Evolutionary conservation across 2,888 invertebrate species (phyloP).

Genomic region (Leptopterna dolabrata): DNA sequence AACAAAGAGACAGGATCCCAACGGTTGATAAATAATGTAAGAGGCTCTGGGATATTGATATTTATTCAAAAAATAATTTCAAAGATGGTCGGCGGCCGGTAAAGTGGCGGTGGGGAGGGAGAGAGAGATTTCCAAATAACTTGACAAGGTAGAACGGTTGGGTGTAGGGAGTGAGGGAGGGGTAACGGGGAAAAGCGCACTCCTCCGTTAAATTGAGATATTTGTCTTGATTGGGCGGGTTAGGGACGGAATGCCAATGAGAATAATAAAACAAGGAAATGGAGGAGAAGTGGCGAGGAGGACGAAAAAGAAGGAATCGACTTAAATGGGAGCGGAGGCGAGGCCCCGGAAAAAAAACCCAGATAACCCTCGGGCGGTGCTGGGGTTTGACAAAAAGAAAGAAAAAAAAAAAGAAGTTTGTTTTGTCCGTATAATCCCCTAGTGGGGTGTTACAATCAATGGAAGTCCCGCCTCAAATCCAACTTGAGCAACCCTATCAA

Average conservation of each 20-base stretch:
- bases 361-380: background rate
- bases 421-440: conserved; percentile 47
- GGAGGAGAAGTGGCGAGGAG: background rate
- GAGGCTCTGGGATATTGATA: conserved; percentile 43
- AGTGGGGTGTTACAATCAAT: conserved; percentile 52
- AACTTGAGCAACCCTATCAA: background rate
- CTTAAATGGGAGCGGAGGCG: background rate
- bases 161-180: background rate
- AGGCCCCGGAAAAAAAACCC: background rate
- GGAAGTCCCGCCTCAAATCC: background rate
- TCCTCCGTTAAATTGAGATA: conserved; percentile 51
- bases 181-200: conserved; percentile 18
- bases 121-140: background rate
- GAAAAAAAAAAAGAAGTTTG: conserved; percentile 26
- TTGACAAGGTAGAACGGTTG: background rate
- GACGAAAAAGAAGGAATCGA: background rate
- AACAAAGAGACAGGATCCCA: background rate
- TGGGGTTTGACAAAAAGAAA: too few species aligned
- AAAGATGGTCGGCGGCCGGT: background rate
- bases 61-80: conserved; percentile 42
- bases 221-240: conserved; percentile 51
- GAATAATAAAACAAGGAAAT: conserved; percentile 42
- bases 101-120: background rate
- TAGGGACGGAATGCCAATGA: conserved; percentile 49
- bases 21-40: conserved; percentile 48